Percentiles rank a stretch among this genome's conserved stretches.
Evolutionary conservation across 1,140 invertebrate species (phyloP).

Genomic region (Leptopilina clavipes): DNA sequence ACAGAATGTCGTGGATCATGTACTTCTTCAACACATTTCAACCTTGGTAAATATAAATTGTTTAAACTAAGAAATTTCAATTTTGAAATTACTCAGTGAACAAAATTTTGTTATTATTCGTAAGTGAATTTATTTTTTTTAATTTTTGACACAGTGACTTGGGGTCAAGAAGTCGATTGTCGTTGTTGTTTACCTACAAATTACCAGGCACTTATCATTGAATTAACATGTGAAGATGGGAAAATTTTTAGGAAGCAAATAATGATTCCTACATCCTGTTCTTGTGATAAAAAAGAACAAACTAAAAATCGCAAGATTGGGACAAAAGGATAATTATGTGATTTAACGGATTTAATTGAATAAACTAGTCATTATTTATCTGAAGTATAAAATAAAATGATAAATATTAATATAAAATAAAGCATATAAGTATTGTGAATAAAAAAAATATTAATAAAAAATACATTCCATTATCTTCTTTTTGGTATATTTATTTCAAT

Average conservation of each 20-base stretch:
- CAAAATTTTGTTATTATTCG: no score
- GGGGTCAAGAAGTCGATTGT: conserved; percentile 75
- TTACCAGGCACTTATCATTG: conserved; percentile 69
- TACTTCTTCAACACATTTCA: conserved; percentile 80
- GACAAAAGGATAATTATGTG: background rate
- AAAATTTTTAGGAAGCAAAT: conserved; percentile 71
- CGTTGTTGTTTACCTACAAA: conserved; percentile 77
- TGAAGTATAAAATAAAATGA: no score
- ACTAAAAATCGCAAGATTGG: conserved; percentile 11
- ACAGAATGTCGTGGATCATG: conserved; percentile 81
- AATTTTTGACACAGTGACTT: conserved; percentile 70
- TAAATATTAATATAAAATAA: no score
- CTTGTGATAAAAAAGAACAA: conserved; percentile 66
- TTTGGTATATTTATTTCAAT: no score
- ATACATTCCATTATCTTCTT: no score
- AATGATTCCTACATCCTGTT: conserved; percentile 74
- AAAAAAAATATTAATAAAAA: no score
- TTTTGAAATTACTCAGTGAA: no score
- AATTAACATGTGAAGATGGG: conserved; percentile 77
- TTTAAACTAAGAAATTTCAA: background rate
- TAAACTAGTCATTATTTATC: no score
- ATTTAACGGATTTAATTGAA: no score
- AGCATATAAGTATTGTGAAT: no score
- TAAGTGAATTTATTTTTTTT: no score
- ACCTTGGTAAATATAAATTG: conserved; percentile 72